Conservation (phyloP, 2,113 vertebrate species). For the Serilophus lunatus region DNA sequence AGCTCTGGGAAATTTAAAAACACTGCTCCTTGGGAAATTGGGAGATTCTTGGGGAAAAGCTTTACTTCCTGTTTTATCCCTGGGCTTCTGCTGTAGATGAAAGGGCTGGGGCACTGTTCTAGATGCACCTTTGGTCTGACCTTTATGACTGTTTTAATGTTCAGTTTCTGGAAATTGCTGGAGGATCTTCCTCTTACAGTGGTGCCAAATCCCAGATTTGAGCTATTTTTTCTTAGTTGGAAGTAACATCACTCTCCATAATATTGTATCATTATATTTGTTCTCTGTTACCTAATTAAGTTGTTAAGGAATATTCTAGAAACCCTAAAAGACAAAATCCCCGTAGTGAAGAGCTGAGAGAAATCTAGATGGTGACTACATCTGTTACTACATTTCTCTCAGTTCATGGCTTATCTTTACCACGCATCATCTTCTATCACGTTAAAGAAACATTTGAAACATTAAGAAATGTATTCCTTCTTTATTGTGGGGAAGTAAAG, state of each 20-base stretch:
- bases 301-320: neutral
- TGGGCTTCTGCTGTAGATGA: neutral
- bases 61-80: neutral
- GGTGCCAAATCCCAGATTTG: neutral
- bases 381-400: neutral
- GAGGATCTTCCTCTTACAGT: neutral
- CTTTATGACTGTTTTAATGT: neutral
- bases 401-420: neutral
- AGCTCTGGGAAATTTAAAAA: neutral
- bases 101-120: neutral
- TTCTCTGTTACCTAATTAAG: neutral
- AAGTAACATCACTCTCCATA: neutral
- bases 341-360: neutral
- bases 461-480: neutral
- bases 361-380: neutral
- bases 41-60: neutral
- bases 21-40: neutral
- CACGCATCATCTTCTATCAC: neutral
- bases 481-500: neutral
- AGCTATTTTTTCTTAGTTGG: neutral
- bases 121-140: neutral
- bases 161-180: neutral
- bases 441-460: neutral
- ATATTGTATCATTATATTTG: neutral
- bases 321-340: neutral